Conservation (phyloP, 2,888 invertebrate species). For the Stomorhina lunata region DNA sequence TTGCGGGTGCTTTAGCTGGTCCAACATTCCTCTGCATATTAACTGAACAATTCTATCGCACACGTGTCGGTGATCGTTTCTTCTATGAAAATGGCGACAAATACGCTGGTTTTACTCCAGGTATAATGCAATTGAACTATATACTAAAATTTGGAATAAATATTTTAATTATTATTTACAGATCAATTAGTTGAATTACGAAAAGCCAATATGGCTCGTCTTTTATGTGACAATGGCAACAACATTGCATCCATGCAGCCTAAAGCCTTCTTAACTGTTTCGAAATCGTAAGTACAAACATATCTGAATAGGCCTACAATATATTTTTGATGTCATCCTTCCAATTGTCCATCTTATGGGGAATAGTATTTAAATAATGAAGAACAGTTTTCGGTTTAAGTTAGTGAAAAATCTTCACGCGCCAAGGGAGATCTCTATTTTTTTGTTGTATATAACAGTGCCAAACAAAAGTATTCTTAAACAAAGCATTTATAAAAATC, state of each 20-base stretch:
- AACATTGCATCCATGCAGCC: constrained; percentile 85
- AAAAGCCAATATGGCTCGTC: constrained; percentile 87
- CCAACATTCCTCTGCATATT: constrained; percentile 94
- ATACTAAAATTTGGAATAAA: neutral
- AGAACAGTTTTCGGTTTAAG: too few relatives aligned
- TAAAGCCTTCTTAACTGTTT: constrained; percentile 85
- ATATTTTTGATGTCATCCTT: too few relatives aligned
- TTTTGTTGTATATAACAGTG: too few relatives aligned
- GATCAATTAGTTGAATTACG: constrained; percentile 89
- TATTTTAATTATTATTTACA: constrained; percentile 59
- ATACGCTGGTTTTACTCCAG: constrained; percentile 83
- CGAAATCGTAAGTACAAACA: constrained; percentile 82
- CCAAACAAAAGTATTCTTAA: too few relatives aligned
- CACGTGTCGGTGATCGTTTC: constrained; percentile 91
- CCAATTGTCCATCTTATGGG: too few relatives aligned
- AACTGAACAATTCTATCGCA: constrained; percentile 92
- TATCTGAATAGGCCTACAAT: too few relatives aligned
- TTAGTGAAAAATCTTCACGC: too few relatives aligned
- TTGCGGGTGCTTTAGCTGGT: constrained; percentile 89
- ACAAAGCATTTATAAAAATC: too few relatives aligned
- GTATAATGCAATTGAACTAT: too few relatives aligned
- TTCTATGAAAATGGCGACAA: constrained; percentile 89
- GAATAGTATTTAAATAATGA: too few relatives aligned
- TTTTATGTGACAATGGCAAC: constrained; percentile 90
- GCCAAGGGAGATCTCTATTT: too few relatives aligned